These are phyloP conservation scores for Chiloscyllium punctatum DNA, from an alignment of 2,797 vertebrate species.

Conservation along the genomic window DNA sequence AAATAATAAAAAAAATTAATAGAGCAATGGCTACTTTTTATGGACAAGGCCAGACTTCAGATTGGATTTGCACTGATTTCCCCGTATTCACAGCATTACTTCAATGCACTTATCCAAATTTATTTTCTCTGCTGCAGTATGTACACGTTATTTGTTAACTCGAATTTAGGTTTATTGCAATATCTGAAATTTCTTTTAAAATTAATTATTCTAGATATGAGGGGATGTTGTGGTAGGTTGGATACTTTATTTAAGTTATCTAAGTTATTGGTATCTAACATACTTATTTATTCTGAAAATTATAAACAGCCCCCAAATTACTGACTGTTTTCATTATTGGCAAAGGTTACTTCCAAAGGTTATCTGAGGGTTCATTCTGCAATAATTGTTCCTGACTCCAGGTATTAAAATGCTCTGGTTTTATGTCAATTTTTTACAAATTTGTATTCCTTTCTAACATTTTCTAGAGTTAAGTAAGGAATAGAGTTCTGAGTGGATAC, in stretches of 20 bases:
- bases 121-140: background rate
- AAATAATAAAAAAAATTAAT: no score
- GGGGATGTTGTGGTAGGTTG: background rate
- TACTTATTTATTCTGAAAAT: background rate
- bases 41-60: background rate
- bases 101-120: background rate
- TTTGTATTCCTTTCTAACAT: background rate
- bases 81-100: background rate
- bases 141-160: background rate
- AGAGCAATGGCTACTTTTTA: background rate
- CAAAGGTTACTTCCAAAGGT: background rate
- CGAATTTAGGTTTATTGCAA: background rate
- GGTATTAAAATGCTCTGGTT: background rate
- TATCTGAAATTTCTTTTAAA: background rate
- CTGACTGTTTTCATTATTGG: background rate
- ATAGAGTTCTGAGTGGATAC: background rate
- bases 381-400: conserved; percentile 16
- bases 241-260: background rate
- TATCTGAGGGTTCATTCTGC: background rate
- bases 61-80: background rate
- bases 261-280: background rate
- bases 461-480: background rate
- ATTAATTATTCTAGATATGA: background rate
- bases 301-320: background rate
- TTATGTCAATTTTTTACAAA: background rate